A percentile compares a stretch with the other conserved stretches of the same genome.
Conservation (phyloP, 2,888 invertebrate species). For the Physocephala rufipes region DNA sequence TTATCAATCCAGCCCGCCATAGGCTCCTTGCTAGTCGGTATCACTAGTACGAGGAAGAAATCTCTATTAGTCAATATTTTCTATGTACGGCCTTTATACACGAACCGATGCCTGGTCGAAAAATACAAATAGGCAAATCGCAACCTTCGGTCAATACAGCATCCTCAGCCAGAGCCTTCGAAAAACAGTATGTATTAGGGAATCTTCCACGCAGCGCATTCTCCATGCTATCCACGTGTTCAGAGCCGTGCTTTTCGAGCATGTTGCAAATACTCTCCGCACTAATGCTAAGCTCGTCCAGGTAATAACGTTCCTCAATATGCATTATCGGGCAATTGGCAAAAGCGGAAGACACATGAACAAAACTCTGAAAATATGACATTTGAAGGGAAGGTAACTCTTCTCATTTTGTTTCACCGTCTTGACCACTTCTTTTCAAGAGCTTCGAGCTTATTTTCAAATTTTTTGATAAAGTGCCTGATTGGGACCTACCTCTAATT, state of each 20-base stretch:
- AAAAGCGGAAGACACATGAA: constrained; percentile 77
- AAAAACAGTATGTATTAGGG: constrained; percentile 79
- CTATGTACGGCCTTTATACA: constrained; percentile 18
- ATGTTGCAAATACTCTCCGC: constrained; percentile 60
- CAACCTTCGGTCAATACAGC: constrained; percentile 69
- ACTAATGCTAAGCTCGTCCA: constrained; percentile 54
- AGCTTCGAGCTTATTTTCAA: too few relatives aligned
- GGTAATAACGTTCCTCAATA: constrained; percentile 65
- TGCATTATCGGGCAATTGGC: constrained; percentile 69
- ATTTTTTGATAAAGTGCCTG: too few relatives aligned
- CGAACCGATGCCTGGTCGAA: constrained; percentile 76
- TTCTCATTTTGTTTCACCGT: too few relatives aligned
- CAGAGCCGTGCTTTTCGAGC: constrained; percentile 57
- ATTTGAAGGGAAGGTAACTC: neutral
- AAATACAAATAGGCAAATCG: constrained; percentile 72
- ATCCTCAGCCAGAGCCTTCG: constrained; percentile 77
- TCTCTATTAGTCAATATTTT: neutral
- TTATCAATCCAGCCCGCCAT: constrained; percentile 77
- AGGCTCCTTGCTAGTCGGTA: constrained; percentile 68
- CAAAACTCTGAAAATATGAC: constrained; percentile 63
- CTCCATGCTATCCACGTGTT: constrained; percentile 59
- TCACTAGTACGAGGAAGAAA: constrained; percentile 54
- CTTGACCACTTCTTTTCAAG: neutral
- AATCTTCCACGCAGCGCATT: constrained; percentile 52
- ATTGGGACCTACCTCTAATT: constrained; percentile 68